Conservation (phyloP, 2,113 vertebrate species). For the Macroglossus sobrinus region DNA sequence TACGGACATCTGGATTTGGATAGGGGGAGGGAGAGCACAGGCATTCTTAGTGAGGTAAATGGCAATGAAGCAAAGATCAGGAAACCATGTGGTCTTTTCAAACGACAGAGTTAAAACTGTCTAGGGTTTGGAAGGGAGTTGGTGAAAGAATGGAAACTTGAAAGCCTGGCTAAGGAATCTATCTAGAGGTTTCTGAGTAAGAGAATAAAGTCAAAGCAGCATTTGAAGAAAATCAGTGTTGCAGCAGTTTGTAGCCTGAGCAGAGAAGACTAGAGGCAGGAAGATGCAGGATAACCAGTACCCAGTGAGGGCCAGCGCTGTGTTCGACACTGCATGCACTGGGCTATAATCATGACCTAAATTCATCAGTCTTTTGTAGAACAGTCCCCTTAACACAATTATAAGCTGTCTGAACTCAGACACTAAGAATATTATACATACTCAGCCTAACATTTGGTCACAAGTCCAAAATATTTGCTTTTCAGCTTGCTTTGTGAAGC, state of each 20-base stretch:
- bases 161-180: not conserved
- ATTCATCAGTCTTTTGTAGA: not conserved
- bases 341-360: not conserved
- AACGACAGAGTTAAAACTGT: not conserved
- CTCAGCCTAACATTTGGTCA: not conserved
- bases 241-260: not conserved
- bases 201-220: not conserved
- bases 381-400: fast-evolving
- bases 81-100: not conserved
- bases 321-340: fast-evolving
- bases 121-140: not conserved
- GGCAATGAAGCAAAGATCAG: not conserved
- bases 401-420: too few species aligned
- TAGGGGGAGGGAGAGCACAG: not conserved
- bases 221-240: not conserved
- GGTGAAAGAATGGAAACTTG: too few species aligned
- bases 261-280: not conserved
- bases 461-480: not conserved
- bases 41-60: not conserved
- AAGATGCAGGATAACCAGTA: not conserved
- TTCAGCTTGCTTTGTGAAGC: not conserved
- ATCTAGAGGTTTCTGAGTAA: not conserved
- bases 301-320: not conserved
- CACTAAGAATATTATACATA: fast-evolving
- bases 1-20: not conserved